Evolutionary conservation across 2,797 vertebrate genomes (phyloP), one percentile per base, ranked within the genome.

Genomic region (Anomalospiza imberbis): DNA sequence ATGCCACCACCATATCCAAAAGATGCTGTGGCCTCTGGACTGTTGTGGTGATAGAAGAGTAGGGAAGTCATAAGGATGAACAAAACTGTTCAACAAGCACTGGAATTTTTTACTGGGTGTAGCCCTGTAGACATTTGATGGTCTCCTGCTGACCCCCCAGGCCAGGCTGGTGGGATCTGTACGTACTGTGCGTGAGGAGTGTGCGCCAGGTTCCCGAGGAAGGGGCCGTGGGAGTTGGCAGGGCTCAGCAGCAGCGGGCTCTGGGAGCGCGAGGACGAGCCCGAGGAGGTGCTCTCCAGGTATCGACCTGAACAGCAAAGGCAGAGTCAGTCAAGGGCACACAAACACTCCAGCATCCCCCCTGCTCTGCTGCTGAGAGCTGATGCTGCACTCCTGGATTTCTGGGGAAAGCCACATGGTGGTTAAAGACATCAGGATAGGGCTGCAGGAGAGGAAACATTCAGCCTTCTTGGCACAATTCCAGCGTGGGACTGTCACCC

Each of bases 261-360:
- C 97, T 99, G 98, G 20, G 99, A 99, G 71, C 98, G 98, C 0
- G 99, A 99, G 0, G 99, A 99, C 7, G 99, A 99, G 50, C 98
- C 98, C 0, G 99, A 99, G 1, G 99, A 99, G 0, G 98, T 99
- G 67, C 99, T 99, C 36, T 99, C 98, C 97, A 99, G 95, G 94
- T 97, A 98, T 45, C 98, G 97, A 94, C 98, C 98, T 98, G 94
- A 85, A 91, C 29, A 76, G 40, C 50, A 85, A 91, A 86, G 14
- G 6, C 76, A 91, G 31, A 78, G 50, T 95, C 76, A 96, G 73
- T 12, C 6, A 58, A 54, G 36, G 72, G 19, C 80, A 58, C 2
- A 1, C 20, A 42, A 4, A 24, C 4, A 7, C 24, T 5, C 58
- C 82, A 58, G 32, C 45, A 42, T 47, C 45, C 38, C 36, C 54